A percentile compares a stretch with the other conserved stretches of the same genome.
phyloP scores from a whole-genome alignment of 2,797 vertebrate genomes.

The Pipistrellus kuhlii region DNA sequence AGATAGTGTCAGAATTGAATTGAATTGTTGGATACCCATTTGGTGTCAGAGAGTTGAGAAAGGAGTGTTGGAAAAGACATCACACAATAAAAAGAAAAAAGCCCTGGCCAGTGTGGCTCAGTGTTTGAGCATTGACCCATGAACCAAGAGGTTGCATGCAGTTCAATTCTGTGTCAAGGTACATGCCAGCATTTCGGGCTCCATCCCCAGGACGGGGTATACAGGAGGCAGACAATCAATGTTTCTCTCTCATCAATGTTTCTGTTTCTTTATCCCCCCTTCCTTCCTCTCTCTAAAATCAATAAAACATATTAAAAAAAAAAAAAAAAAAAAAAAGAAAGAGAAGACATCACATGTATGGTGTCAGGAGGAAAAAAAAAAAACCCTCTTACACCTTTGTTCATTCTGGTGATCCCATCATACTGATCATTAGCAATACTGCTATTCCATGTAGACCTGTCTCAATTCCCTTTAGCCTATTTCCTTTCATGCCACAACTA shows the following conservation, averaged over 20 bases:
- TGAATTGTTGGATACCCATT: background rate
- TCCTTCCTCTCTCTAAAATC: too few species aligned
- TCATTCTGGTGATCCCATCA: background rate
- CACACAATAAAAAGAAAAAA: background rate
- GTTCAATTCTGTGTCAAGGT: too few species aligned
- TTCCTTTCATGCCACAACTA: background rate
- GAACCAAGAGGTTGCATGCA: too few species aligned
- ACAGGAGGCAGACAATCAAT: too few species aligned
- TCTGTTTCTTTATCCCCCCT: too few species aligned
- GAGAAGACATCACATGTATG: background rate
- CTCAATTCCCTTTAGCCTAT: background rate
- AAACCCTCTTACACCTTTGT: background rate
- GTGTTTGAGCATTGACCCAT: too few species aligned
- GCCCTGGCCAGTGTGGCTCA: too few species aligned
- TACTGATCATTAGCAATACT: background rate
- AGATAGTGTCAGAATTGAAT: background rate
- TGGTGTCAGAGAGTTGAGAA: background rate
- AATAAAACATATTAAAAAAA: too few species aligned
- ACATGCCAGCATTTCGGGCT: too few species aligned
- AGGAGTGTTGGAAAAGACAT: conserved; percentile 18
- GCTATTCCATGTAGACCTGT: background rate
- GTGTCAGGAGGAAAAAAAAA: background rate
- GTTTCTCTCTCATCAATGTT: too few species aligned
- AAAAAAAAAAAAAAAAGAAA: background rate
- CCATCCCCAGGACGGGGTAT: too few species aligned